phyloP scores from a whole-genome alignment of 2,888 invertebrate genomes.

The Apotomis betuletana region DNA sequence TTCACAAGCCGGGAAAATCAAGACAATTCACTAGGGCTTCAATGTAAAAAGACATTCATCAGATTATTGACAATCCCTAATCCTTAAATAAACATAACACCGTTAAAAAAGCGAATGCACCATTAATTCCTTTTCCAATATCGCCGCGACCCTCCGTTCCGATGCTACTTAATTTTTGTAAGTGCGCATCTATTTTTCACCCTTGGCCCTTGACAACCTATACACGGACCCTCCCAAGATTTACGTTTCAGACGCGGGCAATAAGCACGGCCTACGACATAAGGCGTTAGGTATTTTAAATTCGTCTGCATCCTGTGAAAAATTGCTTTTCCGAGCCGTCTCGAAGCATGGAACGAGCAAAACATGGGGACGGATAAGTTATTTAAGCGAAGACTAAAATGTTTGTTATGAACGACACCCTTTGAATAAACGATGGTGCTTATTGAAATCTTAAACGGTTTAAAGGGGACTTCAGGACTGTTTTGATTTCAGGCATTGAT shows the following conservation, averaged over 20 bases:
- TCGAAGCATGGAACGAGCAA: conserved; percentile 68
- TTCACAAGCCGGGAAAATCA: too few relatives aligned
- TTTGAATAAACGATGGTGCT: conserved; percentile 30
- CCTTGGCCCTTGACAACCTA: conserved; percentile 59
- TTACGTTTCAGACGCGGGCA: conserved; percentile 74
- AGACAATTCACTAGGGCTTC: too few relatives aligned
- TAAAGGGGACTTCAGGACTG: conserved; percentile 20
- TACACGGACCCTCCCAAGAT: conserved; percentile 69
- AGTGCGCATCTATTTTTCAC: conserved; percentile 77
- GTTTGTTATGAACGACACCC: conserved; percentile 51
- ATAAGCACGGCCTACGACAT: conserved; percentile 70
- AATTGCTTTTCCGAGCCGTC: conserved; percentile 73
- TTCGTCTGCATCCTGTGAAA: conserved; percentile 76
- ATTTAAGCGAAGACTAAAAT: conserved; percentile 60
- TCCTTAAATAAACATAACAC: conserved; percentile 15
- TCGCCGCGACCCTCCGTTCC: conserved; percentile 49
- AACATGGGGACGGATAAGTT: conserved; percentile 68
- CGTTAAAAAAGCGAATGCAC: conserved; percentile 40
- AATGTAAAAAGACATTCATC: background rate
- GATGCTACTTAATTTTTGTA: conserved; percentile 73
- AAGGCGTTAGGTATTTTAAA: conserved; percentile 77
- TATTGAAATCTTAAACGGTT: conserved; percentile 23
- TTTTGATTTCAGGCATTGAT: background rate
- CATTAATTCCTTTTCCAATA: conserved; percentile 52
- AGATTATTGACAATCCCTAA: background rate